These are phyloP conservation scores for Leptodirus hochenwartii DNA, from an alignment of 2,888 invertebrate species.

Conservation along the genomic window DNA sequence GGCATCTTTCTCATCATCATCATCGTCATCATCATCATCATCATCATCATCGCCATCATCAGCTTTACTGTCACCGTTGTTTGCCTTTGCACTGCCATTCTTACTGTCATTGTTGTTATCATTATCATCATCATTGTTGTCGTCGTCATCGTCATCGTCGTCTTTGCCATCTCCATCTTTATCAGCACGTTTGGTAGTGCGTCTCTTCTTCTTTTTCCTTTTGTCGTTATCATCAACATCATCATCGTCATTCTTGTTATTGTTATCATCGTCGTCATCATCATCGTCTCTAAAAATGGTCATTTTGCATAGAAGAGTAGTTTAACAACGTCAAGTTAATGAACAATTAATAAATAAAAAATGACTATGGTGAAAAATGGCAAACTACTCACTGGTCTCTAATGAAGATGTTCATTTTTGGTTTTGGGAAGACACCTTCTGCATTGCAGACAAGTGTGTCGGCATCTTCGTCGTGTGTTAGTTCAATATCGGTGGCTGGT, in stretches of 20 bases:
- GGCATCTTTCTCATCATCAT: conserved; percentile 8
- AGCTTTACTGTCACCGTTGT: conserved; percentile 4
- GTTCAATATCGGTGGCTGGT: conserved; percentile 17
- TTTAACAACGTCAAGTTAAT: no score
- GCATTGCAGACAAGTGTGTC: conserved; percentile 36
- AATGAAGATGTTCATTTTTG: conserved; percentile 25
- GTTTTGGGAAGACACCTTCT: conserved; percentile 36
- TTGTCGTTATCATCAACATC: conserved; percentile 3
- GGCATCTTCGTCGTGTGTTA: conserved; percentile 16
- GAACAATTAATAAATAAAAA: background rate
- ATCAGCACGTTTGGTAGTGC: no score
- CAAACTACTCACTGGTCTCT: conserved; percentile 22
- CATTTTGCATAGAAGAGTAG: no score
- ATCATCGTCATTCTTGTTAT: background rate
- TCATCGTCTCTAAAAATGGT: no score
- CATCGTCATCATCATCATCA: conserved; percentile 7
- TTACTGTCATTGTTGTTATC: conserved; percentile 6
- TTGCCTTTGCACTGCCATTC: conserved; percentile 4
- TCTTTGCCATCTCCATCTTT: conserved; percentile 5
- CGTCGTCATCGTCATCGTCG: conserved; percentile 6
- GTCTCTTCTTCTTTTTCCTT: background rate
- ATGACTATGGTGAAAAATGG: no score
- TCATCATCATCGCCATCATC: conserved; percentile 6
- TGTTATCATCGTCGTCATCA: no score
- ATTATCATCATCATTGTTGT: background rate